Evolutionary conservation across 2,113 vertebrate species (phyloP).

Genomic region (Elephantulus edwardii): DNA sequence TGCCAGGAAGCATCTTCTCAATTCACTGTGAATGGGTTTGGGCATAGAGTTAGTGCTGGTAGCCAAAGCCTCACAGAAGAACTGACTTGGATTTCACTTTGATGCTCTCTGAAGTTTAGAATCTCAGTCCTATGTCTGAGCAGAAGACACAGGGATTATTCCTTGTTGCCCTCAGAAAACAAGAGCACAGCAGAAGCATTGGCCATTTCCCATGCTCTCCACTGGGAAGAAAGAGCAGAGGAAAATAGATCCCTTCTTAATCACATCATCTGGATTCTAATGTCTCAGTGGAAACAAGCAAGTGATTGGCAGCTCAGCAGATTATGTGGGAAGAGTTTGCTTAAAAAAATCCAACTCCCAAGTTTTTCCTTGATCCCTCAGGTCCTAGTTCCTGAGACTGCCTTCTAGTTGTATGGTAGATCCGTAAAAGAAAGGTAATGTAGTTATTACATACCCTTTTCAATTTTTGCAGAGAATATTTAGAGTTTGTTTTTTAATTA

Average conservation of each 20-base stretch:
- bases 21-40: not conserved
- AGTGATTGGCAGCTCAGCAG: not conserved
- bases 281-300: not conserved
- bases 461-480: not conserved
- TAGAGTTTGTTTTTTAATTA: not conserved
- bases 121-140: too few species aligned
- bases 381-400: not conserved
- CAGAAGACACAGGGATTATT: not conserved
- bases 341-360: not conserved
- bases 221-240: not conserved
- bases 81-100: not conserved
- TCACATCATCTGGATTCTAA: not conserved
- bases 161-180: not conserved
- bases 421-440: not conserved
- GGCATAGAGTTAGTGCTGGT: not conserved
- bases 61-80: not conserved
- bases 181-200: not conserved
- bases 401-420: not conserved
- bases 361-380: not conserved
- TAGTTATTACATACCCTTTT: not conserved
- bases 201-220: not conserved
- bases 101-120: not conserved
- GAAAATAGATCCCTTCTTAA: not conserved
- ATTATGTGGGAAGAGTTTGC: not conserved
- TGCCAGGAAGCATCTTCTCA: not conserved